phyloP scores from a whole-genome alignment of 1,140 invertebrate genomes.

The Lepidurus couesii region DNA sequence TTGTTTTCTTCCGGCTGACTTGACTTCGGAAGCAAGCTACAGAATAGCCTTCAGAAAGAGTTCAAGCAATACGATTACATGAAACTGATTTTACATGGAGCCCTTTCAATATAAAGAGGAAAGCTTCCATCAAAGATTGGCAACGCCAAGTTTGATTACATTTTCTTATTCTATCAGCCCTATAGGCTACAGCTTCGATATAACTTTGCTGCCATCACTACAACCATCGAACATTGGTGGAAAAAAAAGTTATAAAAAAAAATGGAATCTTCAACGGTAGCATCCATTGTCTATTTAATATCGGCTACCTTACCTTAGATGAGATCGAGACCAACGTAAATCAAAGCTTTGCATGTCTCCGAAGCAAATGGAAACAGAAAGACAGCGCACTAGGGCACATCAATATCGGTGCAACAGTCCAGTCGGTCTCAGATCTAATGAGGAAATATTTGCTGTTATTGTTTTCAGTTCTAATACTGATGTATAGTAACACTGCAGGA shows the following conservation, averaged over 20 bases:
- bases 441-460: neutral
- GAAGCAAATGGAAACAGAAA: neutral
- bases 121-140: neutral
- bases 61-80: conserved; percentile 22
- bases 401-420: neutral
- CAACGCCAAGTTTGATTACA: neutral
- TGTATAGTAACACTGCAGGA: too few species aligned
- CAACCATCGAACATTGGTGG: neutral
- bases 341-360: neutral
- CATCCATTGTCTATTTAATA: neutral
- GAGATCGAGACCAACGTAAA: neutral
- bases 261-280: neutral
- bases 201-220: neutral
- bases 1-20: neutral
- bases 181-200: neutral
- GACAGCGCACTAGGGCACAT: neutral
- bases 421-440: neutral
- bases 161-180: neutral
- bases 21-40: neutral
- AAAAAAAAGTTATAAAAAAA: neutral
- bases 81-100: conserved; percentile 13
- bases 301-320: too few species aligned
- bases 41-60: conserved; percentile 7
- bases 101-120: neutral
- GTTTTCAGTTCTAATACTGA: neutral